Percentiles rank a stretch among this genome's conserved stretches.
Evolutionary conservation across 2,797 vertebrate species (phyloP).

Genomic region (Sparidentex hasta): DNA sequence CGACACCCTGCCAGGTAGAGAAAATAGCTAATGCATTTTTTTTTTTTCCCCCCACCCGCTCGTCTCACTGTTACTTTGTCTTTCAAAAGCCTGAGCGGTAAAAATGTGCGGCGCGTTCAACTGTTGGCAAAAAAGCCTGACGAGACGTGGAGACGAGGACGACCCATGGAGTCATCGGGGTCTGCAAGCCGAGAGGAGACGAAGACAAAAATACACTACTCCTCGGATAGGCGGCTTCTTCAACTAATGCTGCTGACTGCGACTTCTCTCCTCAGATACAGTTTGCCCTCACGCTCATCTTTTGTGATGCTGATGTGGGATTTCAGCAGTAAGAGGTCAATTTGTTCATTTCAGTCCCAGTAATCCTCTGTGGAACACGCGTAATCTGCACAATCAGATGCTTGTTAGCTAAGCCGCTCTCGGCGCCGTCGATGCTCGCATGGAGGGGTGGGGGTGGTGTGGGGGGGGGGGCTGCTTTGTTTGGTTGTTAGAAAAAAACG

Average conservation of each 20-base stretch:
- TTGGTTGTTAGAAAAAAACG: slow-evolving; percentile 55
- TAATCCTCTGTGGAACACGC: slow-evolving; percentile 78
- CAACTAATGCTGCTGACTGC: slow-evolving; percentile 42
- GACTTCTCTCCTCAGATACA: slow-evolving; percentile 38
- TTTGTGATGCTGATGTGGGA: slow-evolving; percentile 64
- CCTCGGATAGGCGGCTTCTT: neutral
- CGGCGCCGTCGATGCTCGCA: slow-evolving; percentile 52
- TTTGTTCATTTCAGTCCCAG: slow-evolving; percentile 76
- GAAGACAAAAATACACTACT: slow-evolving; percentile 33
- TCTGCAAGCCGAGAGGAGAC: slow-evolving; percentile 10
- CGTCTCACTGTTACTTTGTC: slow-evolving; percentile 17
- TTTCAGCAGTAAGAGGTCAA: slow-evolving; percentile 73
- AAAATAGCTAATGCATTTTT: slow-evolving; percentile 54
- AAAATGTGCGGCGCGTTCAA: neutral
- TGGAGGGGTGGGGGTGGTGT: slow-evolving; percentile 6
- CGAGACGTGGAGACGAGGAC: slow-evolving; percentile 26
- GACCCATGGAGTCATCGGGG: slow-evolving; percentile 15
- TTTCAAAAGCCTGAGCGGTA: slow-evolving; percentile 25
- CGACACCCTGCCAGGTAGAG: slow-evolving; percentile 45
- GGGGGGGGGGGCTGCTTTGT: slow-evolving; percentile 52
- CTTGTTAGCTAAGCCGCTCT: slow-evolving; percentile 78
- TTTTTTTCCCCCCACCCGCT: neutral
- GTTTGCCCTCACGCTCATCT: slow-evolving; percentile 41
- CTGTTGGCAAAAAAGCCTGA: slow-evolving; percentile 23
- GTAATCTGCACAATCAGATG: slow-evolving; percentile 82